phyloP scores from a whole-genome alignment of 2,113 vertebrate genomes.

The Sakesphorus luctuosus region DNA sequence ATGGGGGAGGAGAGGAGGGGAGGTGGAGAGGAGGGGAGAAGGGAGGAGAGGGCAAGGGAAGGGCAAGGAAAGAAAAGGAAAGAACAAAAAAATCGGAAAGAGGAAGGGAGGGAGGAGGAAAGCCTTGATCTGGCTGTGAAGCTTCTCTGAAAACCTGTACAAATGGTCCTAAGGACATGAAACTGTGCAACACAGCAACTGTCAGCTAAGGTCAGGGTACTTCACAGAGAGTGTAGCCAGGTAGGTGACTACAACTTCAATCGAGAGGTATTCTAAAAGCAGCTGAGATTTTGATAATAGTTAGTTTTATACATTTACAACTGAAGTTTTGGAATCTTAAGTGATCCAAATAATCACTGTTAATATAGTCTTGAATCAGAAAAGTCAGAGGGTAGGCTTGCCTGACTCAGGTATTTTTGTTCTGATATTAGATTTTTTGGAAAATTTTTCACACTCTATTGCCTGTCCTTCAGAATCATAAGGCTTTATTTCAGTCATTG shows the following conservation, averaged over 20 bases:
- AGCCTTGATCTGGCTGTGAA: background rate
- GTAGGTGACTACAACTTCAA: background rate
- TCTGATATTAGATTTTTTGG: background rate
- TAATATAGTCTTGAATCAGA: background rate
- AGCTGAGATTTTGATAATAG: background rate
- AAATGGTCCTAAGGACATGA: background rate
- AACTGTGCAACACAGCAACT: background rate
- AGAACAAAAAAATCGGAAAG: fast-evolving
- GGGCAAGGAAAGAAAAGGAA: fast-evolving
- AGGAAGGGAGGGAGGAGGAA: background rate
- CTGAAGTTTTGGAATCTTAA: background rate
- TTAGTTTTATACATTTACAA: background rate
- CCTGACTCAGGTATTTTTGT: background rate
- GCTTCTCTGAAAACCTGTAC: background rate
- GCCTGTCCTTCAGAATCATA: background rate
- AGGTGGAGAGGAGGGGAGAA: background rate
- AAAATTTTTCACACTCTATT: background rate
- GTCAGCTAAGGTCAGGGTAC: background rate
- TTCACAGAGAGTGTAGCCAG: background rate
- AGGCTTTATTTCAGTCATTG: background rate
- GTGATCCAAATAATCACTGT: background rate
- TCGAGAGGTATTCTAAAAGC: background rate
- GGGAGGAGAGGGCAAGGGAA: background rate
- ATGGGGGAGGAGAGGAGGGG: fast-evolving
- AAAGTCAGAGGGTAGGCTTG: background rate